phyloP scores from a whole-genome alignment of 37 sponge, comb jelly and placozoan genomes.

The Cliona cf. orientalis region DNA sequence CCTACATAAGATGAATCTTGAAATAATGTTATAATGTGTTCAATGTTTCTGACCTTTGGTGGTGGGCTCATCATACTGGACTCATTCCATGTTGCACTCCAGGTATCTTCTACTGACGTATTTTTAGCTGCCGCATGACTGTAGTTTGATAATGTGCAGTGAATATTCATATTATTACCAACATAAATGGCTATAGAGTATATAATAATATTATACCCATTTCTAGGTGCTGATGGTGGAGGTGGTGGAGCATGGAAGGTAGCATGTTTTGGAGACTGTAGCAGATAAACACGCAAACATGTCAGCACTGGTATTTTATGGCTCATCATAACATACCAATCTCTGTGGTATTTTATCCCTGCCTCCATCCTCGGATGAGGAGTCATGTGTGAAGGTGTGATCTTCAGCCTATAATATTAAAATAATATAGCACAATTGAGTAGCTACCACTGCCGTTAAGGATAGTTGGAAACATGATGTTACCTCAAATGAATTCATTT shows the following conservation, averaged over 20 bases:
- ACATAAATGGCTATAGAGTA: conserved; percentile 10
- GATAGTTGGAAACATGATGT: no score
- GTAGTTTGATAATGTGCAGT: neutral
- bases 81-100: conserved; percentile 13
- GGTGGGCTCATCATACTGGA: neutral
- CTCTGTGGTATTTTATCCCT: conserved; percentile 36
- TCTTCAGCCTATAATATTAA: no score
- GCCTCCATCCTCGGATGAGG: conserved; percentile 19
- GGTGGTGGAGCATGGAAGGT: conserved; percentile 68
- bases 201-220: no score
- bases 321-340: conserved; percentile 27
- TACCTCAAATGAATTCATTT: no score
- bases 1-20: neutral
- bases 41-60: neutral
- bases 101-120: neutral
- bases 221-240: conserved; percentile 36
- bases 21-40: neutral
- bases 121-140: no score
- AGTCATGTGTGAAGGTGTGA: no score
- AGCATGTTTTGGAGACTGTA: conserved; percentile 25
- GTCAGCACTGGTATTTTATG: neutral
- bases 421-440: no score
- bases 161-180: neutral
- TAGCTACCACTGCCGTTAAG: no score
- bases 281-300: conserved; percentile 27